A percentile compares a stretch with the other conserved stretches of the same genome.
These are phyloP conservation scores for Junco hyemalis DNA, from an alignment of 2,113 vertebrate species.

Conservation along the genomic window DNA sequence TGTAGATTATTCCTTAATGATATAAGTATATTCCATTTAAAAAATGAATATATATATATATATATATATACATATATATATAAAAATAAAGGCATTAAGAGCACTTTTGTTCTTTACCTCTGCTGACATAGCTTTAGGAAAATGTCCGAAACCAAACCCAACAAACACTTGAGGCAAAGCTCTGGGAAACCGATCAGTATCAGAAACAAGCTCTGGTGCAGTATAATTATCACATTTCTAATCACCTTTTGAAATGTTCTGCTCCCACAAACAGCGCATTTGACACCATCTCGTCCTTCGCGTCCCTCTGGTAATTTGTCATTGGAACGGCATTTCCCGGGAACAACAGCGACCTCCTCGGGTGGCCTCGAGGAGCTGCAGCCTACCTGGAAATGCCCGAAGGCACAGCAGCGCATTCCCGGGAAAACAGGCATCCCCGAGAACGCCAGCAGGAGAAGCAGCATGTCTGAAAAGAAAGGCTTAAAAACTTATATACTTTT, in stretches of 20 bases:
- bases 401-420: no score
- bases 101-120: background rate
- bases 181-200: background rate
- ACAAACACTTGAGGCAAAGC: background rate
- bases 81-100: background rate
- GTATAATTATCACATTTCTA: background rate
- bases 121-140: background rate
- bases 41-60: no score
- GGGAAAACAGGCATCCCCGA: accelerated
- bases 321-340: background rate
- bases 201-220: background rate
- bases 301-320: background rate
- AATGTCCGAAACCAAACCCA: background rate
- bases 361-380: background rate
- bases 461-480: background rate
- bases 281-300: background rate
- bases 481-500: background rate
- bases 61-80: no score
- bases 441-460: background rate
- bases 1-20: background rate
- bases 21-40: background rate
- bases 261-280: background rate
- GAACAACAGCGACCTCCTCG: slow-evolving; percentile 11
- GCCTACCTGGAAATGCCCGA: background rate
- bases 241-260: background rate